Evolutionary conservation across 2,113 vertebrate species (phyloP).

Genomic region (Rhinoptilus africanus): DNA sequence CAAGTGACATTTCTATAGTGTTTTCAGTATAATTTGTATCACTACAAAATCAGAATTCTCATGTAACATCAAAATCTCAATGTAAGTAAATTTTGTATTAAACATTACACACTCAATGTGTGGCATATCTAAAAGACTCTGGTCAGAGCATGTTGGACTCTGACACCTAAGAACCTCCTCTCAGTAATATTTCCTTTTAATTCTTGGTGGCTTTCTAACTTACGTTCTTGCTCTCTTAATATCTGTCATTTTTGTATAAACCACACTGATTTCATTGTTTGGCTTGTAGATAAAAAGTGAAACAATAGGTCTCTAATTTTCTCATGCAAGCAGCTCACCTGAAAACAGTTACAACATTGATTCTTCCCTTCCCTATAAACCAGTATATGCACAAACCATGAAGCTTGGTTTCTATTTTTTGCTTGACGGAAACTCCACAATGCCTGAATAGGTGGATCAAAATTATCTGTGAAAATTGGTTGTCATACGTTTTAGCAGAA

Average conservation of each 20-base stretch:
- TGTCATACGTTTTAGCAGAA: neutral
- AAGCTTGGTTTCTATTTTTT: neutral
- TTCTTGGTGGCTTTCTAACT: neutral
- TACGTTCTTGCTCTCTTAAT: neutral
- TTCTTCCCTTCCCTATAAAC: neutral
- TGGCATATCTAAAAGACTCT: neutral
- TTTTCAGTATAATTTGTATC: neutral
- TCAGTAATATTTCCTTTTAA: neutral
- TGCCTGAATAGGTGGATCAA: neutral
- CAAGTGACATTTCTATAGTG: accelerated
- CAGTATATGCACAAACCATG: neutral
- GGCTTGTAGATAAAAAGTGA: neutral
- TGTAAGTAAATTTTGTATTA: neutral
- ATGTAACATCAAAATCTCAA: neutral
- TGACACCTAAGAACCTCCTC: neutral
- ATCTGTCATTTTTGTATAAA: neutral
- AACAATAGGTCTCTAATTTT: neutral
- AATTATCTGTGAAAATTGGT: neutral
- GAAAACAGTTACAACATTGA: neutral
- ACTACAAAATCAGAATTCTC: neutral
- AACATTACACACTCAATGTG: neutral
- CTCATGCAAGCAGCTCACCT: neutral
- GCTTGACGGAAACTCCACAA: neutral
- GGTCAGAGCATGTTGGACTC: neutral
- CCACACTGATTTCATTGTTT: neutral